Base-by-base conservation (phyloP, 1,140 invertebrate species). In the Saxidomus purpurata region DNA sequence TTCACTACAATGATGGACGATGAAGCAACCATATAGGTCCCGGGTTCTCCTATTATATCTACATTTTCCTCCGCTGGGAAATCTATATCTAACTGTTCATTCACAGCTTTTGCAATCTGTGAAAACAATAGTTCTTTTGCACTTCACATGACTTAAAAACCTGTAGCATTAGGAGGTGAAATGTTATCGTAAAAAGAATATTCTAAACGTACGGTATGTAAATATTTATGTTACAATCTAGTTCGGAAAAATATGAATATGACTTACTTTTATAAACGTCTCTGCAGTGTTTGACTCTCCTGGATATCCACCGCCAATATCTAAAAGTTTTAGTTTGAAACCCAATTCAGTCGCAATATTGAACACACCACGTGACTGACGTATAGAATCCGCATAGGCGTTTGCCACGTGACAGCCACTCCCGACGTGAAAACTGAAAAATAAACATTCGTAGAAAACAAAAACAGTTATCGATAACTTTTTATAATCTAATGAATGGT, bases 21-120 rank as follows among this genome's bases (percentile, higher is more conserved):
- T 3, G 98, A 98, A 13, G 98, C 97, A 11, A 95, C 95, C 96
- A 98, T 99, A 96, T 98, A 99, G 9, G 99, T 97, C 22, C 99
- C 99, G 6, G 99, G 99, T 96, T 99, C 99, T 28, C 98, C 98
- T 93, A 99, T 99, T 69, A 99, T 97, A n/a, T 97, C 96, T 38
- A 99, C 97, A 67, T 97, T 96, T 95, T 96, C 96, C 38, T 94
- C 95, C 79, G 97, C 97, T 22, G 98, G 97, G 95, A 99, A 99
- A 94, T 97, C 97, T 76, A 97, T 96, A 83, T 98, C 97, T 80
- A 99, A 95, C 15, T 98, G 97, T 22, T 91, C 52, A 88, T 95
- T 95, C 76, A 95, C 80, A 11, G 93, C 92, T 31, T 81, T 77
- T 19, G 93, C 92, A 92, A 95, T 94, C 94, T 94, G 74, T 61